Percentiles rank a stretch among this genome's conserved stretches.
These are phyloP conservation scores for Stictocephala bisonia DNA, from an alignment of 2,888 invertebrate genomes.

Conservation along the genomic window DNA sequence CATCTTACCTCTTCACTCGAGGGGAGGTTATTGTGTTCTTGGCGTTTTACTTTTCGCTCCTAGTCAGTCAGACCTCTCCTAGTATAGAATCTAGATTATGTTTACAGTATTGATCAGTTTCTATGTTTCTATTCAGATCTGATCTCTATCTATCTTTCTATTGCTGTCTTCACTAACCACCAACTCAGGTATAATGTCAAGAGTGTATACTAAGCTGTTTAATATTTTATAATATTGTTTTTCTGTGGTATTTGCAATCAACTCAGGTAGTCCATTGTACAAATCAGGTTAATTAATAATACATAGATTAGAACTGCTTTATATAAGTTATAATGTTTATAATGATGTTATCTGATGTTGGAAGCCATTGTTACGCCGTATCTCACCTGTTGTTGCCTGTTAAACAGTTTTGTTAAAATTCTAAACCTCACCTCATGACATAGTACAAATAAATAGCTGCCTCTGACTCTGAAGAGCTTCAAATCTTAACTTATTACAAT, in stretches of 20 bases:
- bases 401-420: conserved; percentile 32
- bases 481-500: too few relatives aligned
- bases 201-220: conserved; percentile 31
- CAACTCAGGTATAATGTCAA: conserved; percentile 7
- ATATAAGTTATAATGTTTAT: conserved; percentile 43
- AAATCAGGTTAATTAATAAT: conserved; percentile 51
- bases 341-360: conserved; percentile 27
- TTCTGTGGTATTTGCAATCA: conserved; percentile 12
- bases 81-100: conserved; percentile 30
- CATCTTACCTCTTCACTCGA: conserved; percentile 15
- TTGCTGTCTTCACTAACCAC: conserved; percentile 31
- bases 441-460: conserved; percentile 14
- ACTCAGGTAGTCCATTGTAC: conserved; percentile 55
- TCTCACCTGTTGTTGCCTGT: conserved; percentile 29
- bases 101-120: conserved; percentile 40
- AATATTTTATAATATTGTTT: conserved; percentile 18
- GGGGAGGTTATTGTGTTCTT: conserved; percentile 37
- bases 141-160: conserved; percentile 38
- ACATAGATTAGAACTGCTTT: conserved; percentile 45
- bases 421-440: conserved; percentile 13
- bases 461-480: too few relatives aligned
- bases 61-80: conserved; percentile 46
- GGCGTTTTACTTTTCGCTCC: conserved; percentile 47
- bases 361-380: conserved; percentile 3
- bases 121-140: conserved; percentile 35